Evolutionary conservation across 2,113 vertebrate genomes (phyloP), one percentile per base, ranked within the genome.

Genomic region (Aegotheles bennettii): DNA sequence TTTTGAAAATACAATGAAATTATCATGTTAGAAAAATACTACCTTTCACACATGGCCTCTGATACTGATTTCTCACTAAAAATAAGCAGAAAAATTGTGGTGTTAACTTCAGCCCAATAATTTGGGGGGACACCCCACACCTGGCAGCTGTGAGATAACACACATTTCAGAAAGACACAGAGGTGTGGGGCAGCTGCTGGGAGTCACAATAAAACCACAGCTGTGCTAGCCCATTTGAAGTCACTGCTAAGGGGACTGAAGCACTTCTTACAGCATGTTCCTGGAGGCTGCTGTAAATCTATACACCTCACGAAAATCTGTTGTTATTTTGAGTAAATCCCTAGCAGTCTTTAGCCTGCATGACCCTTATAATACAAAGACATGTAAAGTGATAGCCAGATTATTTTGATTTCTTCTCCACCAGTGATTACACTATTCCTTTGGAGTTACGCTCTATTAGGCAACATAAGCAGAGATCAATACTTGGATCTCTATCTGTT

Each of bases 401-500:
- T 96, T 88, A 91, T 95, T 96, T 96, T 47, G 65, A 94, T 97
- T 96, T 97, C 92, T 97, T 65, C 65, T 90, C 92, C 71, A 80
- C 88, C 96, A 91, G 89, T 96, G 95, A 84, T 94, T 97, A 92
- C 93, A 95, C 73, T 96, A 97, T 96, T 97, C 93, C 77, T 94
- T 89, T 94, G 74, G 79, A 92, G 88, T 74, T 95, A 89, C 40
- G 29, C 96, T 96, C 95, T 95, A 95, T 95, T 98, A 97, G 85
- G 89, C 95, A 97, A 93, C 90, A 95, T 89, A 96, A 97, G 88
- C 80, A 91, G 87, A 88, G 97, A 98, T 98, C 96, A 97, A 97
- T 98, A 97, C 78, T 93, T 3, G 2, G 95, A 96, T 97, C 94
- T 92, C 97, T 97, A 96, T 96, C 95, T 95, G 73, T 95, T 97